A percentile compares a stretch with the other conserved stretches of the same genome.
Conservation (phyloP, 2,888 invertebrate species). For the Acanthosoma haemorrhoidale region DNA sequence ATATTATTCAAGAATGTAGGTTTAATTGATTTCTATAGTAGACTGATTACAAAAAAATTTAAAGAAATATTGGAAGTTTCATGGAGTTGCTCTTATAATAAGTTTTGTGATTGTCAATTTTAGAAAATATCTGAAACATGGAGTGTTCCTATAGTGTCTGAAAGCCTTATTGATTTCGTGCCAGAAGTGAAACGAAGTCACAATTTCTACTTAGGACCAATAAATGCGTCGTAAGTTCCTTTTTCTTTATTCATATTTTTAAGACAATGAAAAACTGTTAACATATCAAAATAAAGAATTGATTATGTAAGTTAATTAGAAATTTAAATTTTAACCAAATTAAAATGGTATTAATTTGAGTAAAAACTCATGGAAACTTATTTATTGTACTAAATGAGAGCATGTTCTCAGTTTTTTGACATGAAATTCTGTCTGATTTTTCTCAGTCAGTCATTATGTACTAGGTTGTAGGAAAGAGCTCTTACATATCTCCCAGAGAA, state of each 20-base stretch:
- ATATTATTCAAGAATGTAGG: conserved; percentile 14
- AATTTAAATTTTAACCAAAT: background rate
- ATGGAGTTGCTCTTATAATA: no score
- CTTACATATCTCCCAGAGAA: no score
- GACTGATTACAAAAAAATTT: background rate
- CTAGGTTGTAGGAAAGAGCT: no score
- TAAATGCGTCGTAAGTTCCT: conserved; percentile 40
- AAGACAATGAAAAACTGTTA: no score
- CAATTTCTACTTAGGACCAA: conserved; percentile 47
- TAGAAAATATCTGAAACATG: conserved; percentile 55
- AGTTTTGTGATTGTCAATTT: no score
- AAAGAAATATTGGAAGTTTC: background rate
- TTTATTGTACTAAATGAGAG: no score
- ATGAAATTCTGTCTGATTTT: no score
- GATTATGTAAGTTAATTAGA: background rate
- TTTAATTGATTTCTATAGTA: background rate
- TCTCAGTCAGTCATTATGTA: no score
- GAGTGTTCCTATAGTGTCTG: conserved; percentile 56
- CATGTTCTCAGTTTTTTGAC: no score
- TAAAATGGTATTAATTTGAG: no score
- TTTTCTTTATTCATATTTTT: background rate
- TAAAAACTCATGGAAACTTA: no score
- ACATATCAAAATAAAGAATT: no score
- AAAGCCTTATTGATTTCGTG: conserved; percentile 56
- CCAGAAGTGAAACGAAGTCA: conserved; percentile 50